Base-by-base conservation (phyloP, 2,888 invertebrate genomes). In the Dasypolia templi region DNA sequence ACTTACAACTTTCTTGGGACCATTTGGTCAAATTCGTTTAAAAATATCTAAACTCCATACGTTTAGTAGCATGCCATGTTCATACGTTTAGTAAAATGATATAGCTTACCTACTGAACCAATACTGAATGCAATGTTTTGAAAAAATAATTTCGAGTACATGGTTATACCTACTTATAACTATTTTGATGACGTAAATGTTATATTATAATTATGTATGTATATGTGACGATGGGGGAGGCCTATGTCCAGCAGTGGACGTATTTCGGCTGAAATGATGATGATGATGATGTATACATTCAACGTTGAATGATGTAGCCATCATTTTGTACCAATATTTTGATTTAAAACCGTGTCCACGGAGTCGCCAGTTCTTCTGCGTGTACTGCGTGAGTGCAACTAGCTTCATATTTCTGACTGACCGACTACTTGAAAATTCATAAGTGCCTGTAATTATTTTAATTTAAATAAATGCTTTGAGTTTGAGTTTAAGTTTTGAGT, bases 111-210 rank as follows among this genome's bases (percentile, higher is more conserved):
- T 39, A 17, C n/a, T 7, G 6, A 51, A 44, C 2, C 26, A 26
- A 6, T 22, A 46, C 26, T 3, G 0, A 12, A 42, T 17, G 6
- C 3, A 49, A 29, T 9, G 11, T 32, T 22, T 7, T 0, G 0
- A 9, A 32, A 26, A 53, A 53, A 46, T 35, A 51, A 32, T 32
- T 58, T 26, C 26, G 9, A 53, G n/a, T 32, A 19, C 3, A 35
- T n/a, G 0, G 29, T 44, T 35, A 6, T 19, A 12, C 1, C 12
- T 44, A 19, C 14, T 11, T 29, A 22, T 1, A 32, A 42, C 51
- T 42, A 70, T 35, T 29, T 68, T 51, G 4, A 51, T 29, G 46
- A 79, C n/a, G 58, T 53, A 32, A 62, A n/a, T n/a, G n/a, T n/a
- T n/a, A n/a, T n/a, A n/a, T n/a, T n/a, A n/a, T n/a, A n/a, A n/a